These are phyloP conservation scores for Euschistus heros DNA, from an alignment of 1,140 invertebrate species.

Conservation along the genomic window DNA sequence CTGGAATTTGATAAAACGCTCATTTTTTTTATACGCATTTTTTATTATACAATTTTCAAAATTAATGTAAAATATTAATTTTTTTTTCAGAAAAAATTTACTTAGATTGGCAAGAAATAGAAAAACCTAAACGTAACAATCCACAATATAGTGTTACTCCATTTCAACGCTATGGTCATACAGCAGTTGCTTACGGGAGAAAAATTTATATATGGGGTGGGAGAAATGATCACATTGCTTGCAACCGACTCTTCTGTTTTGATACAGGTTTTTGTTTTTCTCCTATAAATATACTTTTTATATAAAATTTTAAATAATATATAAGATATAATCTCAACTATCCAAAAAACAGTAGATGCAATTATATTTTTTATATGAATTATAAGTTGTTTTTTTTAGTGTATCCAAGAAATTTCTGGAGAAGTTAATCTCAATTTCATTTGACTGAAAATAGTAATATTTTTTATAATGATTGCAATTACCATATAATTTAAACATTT, in stretches of 20 bases:
- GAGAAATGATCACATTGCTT: slow-evolving; percentile 69
- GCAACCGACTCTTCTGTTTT: slow-evolving; percentile 67
- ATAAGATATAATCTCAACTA: too few species aligned
- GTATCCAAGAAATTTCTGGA: too few species aligned
- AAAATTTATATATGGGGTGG: slow-evolving; percentile 84
- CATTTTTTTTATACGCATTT: neutral
- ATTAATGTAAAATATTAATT: slow-evolving; percentile 1
- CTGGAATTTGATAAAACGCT: too few species aligned
- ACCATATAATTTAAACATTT: too few species aligned
- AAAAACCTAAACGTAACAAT: slow-evolving; percentile 30
- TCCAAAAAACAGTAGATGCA: too few species aligned
- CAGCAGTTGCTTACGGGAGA: slow-evolving; percentile 63
- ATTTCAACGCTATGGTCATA: slow-evolving; percentile 72
- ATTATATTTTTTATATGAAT: too few species aligned
- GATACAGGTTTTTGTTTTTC: slow-evolving; percentile 45
- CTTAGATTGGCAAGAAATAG: slow-evolving; percentile 39
- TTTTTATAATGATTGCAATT: too few species aligned
- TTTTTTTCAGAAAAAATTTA: slow-evolving; percentile 36
- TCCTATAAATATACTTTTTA: neutral
- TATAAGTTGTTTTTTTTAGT: too few species aligned
- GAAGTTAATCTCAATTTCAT: too few species aligned
- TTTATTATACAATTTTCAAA: neutral
- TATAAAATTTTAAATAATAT: too few species aligned
- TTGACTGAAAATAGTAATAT: too few species aligned
- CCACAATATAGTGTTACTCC: slow-evolving; percentile 35